Evolutionary conservation across 1,140 invertebrate species (phyloP).

Genomic region (Thalassaphorura encarpata): DNA sequence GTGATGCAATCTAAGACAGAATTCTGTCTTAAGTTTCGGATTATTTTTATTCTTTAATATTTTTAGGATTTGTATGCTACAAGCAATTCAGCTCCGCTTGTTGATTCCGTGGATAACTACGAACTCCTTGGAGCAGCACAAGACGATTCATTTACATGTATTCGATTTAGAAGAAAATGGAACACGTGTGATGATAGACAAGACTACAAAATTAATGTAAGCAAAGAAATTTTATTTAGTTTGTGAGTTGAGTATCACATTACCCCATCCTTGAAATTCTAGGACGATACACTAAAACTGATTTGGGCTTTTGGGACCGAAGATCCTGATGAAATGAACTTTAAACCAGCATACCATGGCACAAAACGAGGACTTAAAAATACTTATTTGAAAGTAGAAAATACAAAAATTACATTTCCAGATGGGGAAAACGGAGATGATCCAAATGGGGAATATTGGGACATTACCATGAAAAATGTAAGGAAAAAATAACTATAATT

Average conservation of each 20-base stretch:
- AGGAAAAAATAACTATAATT: too few species aligned
- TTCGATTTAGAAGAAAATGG: slow-evolving; percentile 49
- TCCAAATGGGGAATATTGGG: neutral
- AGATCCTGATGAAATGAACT: slow-evolving; percentile 14
- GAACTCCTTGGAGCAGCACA: neutral
- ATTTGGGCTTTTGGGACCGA: slow-evolving; percentile 52
- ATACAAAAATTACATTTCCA: neutral
- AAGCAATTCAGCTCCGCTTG: neutral
- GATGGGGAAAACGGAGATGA: neutral
- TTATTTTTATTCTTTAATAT: too few species aligned
- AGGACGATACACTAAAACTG: slow-evolving; percentile 67
- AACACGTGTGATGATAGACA: slow-evolving; percentile 59
- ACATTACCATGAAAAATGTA: neutral
- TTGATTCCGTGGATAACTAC: neutral
- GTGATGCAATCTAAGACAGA: too few species aligned
- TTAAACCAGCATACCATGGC: slow-evolving; percentile 37
- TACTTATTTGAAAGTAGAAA: neutral
- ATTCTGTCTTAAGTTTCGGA: too few species aligned
- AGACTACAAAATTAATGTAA: slow-evolving; percentile 39
- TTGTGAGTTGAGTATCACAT: too few species aligned
- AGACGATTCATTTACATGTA: neutral
- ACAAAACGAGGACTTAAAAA: neutral
- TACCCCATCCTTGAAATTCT: too few species aligned
- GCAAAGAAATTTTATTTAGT: too few species aligned
- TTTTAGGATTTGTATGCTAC: neutral